phyloP scores from a whole-genome alignment of 2,888 invertebrate species.

The Glomeris marginata region DNA sequence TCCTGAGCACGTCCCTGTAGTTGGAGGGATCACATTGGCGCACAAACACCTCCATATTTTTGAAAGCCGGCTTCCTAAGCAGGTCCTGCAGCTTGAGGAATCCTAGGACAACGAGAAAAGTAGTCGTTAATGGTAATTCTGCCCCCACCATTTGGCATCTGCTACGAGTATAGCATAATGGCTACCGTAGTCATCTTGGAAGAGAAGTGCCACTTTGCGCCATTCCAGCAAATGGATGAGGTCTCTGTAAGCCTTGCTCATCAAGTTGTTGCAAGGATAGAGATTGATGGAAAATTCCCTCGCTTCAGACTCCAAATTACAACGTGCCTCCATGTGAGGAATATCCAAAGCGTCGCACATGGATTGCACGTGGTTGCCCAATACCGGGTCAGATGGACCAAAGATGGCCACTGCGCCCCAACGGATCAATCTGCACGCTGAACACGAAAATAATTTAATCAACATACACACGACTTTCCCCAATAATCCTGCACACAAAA shows the following conservation, averaged over 20 bases:
- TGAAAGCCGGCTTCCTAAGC: slow-evolving; percentile 46
- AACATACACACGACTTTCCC: neutral
- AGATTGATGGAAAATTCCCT: slow-evolving; percentile 70
- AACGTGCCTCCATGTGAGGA: slow-evolving; percentile 68
- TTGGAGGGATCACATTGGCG: slow-evolving; percentile 49
- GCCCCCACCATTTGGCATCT: slow-evolving; percentile 13
- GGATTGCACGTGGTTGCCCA: slow-evolving; percentile 66
- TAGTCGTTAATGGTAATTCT: slow-evolving; percentile 13
- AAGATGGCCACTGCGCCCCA: slow-evolving; percentile 75
- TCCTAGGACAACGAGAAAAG: slow-evolving; percentile 36
- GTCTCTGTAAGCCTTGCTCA: slow-evolving; percentile 66
- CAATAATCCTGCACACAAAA: neutral
- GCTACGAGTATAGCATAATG: neutral
- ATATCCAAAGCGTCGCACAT: slow-evolving; percentile 76
- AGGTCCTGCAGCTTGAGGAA: slow-evolving; percentile 72
- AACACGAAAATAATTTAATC: slow-evolving; percentile 21
- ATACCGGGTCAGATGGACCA: slow-evolving; percentile 67
- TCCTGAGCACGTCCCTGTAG: slow-evolving; percentile 57
- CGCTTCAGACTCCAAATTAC: slow-evolving; percentile 34
- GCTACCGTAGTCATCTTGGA: slow-evolving; percentile 58
- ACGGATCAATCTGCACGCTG: slow-evolving; percentile 63
- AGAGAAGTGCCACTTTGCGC: slow-evolving; percentile 83
- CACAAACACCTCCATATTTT: slow-evolving; percentile 50
- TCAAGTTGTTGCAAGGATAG: slow-evolving; percentile 64
- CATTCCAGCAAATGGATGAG: slow-evolving; percentile 77